phyloP scores from a whole-genome alignment of 2,113 vertebrate species.

The Pardalotus punctatus region DNA sequence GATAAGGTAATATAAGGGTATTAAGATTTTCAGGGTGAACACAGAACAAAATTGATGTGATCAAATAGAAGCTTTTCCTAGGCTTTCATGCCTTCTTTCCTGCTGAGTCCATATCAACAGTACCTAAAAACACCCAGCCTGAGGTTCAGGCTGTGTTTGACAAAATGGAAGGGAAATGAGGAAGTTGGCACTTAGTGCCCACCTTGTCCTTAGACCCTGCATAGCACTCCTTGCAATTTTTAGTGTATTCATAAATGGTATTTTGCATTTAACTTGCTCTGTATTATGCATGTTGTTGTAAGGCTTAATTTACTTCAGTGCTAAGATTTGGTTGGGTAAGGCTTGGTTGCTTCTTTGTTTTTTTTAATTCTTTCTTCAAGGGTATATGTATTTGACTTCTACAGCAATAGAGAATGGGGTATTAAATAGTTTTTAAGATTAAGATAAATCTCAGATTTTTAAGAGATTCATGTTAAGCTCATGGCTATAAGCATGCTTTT shows the following conservation, averaged over 20 bases:
- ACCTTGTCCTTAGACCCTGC: not conserved
- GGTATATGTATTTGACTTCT: not conserved
- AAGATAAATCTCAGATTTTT: not conserved
- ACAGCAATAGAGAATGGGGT: not conserved
- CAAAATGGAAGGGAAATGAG: not conserved
- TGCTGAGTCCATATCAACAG: not conserved
- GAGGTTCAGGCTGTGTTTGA: not conserved
- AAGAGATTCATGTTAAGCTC: not conserved
- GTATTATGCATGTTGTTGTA: not conserved
- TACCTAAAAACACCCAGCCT: not conserved
- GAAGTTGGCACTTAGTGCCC: not conserved
- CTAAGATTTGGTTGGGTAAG: not conserved
- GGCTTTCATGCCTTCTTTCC: not conserved
- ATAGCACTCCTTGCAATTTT: not conserved
- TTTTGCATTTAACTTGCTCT: not conserved
- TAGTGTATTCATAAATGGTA: not conserved
- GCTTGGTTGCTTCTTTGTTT: not conserved
- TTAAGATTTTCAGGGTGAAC: not conserved
- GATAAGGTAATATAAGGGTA: not conserved
- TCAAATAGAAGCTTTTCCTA: not conserved
- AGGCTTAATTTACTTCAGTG: slow-evolving; percentile 40
- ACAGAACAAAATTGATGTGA: not conserved
- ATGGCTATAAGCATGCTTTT: not conserved
- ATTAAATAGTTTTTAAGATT: not conserved
- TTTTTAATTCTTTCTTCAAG: slow-evolving; percentile 3